These are phyloP conservation scores for Limulus polyphemus DNA, from an alignment of 2,888 invertebrate genomes.

Conservation along the genomic window DNA sequence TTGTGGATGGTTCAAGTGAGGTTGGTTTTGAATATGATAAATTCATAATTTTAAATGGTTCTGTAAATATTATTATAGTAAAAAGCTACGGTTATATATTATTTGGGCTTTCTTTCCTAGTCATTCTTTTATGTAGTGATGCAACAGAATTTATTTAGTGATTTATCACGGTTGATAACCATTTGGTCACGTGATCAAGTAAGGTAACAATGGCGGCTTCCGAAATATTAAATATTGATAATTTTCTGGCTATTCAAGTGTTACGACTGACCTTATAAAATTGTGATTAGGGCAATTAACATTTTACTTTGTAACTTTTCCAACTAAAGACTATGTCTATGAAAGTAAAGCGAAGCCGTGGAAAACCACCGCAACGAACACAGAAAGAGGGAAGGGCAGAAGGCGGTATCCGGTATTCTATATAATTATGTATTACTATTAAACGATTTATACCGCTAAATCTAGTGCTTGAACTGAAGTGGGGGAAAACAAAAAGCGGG, in stretches of 20 bases:
- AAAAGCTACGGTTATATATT: too few relatives aligned
- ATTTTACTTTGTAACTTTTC: constrained; percentile 1
- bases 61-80: too few relatives aligned
- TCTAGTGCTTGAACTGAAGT: too few relatives aligned
- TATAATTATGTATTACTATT: constrained; percentile 2
- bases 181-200: constrained; percentile 20
- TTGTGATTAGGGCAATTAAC: background rate
- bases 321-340: constrained; percentile 10
- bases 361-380: constrained; percentile 19
- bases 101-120: too few relatives aligned
- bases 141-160: background rate
- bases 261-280: background rate
- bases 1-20: background rate
- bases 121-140: too few relatives aligned
- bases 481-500: too few relatives aligned
- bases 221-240: constrained; percentile 8
- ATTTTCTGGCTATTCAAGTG: constrained; percentile 5
- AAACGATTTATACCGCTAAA: too few relatives aligned
- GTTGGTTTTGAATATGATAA: too few relatives aligned
- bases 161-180: background rate
- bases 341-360: constrained; percentile 20
- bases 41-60: too few relatives aligned
- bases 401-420: constrained; percentile 21
- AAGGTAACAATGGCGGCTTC: constrained; percentile 17
- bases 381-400: constrained; percentile 22